phyloP scores from a whole-genome alignment of 2,888 invertebrate genomes.

The Eristalinus sepulchralis region DNA sequence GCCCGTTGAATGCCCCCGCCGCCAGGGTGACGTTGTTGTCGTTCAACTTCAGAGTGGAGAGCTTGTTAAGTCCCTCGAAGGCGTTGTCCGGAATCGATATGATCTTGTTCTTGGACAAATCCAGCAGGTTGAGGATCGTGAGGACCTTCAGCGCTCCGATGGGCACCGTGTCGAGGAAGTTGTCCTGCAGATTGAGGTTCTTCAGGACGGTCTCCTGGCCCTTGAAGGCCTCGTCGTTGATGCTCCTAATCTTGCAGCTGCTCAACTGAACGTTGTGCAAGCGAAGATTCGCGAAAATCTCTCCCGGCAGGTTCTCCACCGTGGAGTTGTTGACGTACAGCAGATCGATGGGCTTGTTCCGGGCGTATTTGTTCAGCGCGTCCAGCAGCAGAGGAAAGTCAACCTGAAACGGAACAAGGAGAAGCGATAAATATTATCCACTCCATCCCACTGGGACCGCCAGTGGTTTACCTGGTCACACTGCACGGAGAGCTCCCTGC shows the following conservation, averaged over 20 bases:
- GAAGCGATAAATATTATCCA: slow-evolving; percentile 35
- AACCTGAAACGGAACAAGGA: slow-evolving; percentile 82
- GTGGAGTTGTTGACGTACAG: slow-evolving; percentile 95
- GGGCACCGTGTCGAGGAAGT: slow-evolving; percentile 90
- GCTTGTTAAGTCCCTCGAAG: slow-evolving; percentile 86
- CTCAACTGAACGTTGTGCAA: slow-evolving; percentile 93
- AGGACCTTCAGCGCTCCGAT: slow-evolving; percentile 86
- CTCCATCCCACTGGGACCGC: background rate
- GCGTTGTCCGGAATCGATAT: slow-evolving; percentile 87
- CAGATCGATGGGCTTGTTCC: slow-evolving; percentile 88
- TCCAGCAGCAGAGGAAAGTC: slow-evolving; percentile 88
- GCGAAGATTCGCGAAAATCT: slow-evolving; percentile 86
- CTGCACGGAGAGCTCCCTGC: slow-evolving; percentile 92
- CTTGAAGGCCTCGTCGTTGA: slow-evolving; percentile 88
- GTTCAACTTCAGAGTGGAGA: slow-evolving; percentile 91
- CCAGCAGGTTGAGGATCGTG: slow-evolving; percentile 88
- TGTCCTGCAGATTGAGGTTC: slow-evolving; percentile 93
- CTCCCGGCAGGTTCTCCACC: slow-evolving; percentile 85
- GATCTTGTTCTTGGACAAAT: slow-evolving; percentile 92
- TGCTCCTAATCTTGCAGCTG: slow-evolving; percentile 88
- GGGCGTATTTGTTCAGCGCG: slow-evolving; percentile 87
- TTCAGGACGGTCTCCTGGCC: slow-evolving; percentile 91
- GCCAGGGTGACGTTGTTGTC: slow-evolving; percentile 92
- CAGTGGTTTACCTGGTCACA: slow-evolving; percentile 88
- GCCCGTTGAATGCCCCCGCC: slow-evolving; percentile 87